These are phyloP conservation scores for Hippasteria phrygiana DNA, from an alignment of 53 echinoderm and acorn worm genomes.

Conservation along the genomic window DNA sequence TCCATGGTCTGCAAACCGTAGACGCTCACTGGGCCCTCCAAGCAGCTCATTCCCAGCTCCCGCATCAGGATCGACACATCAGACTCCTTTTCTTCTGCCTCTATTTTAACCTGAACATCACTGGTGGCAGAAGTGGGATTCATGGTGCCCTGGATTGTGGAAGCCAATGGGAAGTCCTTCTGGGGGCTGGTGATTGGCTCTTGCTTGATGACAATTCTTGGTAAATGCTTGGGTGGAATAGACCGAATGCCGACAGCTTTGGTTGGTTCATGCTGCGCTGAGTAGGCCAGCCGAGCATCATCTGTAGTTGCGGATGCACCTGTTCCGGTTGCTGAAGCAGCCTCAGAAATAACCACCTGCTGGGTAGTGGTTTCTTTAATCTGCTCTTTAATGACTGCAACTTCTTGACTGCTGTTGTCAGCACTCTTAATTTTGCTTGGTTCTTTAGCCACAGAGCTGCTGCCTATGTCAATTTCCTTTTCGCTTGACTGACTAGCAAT, in stretches of 20 bases:
- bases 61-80: conserved; percentile 49
- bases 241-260: not conserved
- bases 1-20: conserved; percentile 81
- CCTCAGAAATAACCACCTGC: not conserved
- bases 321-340: not conserved
- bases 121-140: conserved; percentile 34
- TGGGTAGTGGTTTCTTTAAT: not conserved
- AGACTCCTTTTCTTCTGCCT: not conserved
- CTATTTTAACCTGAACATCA: conserved; percentile 36
- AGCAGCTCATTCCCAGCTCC: conserved; percentile 59
- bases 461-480: not conserved
- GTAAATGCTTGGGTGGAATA: not conserved
- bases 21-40: conserved; percentile 69
- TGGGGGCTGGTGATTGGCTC: conserved; percentile 53
- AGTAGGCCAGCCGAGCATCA: not conserved
- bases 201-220: conserved; percentile 54
- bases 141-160: conserved; percentile 20
- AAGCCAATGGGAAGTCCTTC: not conserved
- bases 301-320: not conserved
- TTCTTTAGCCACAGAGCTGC: conserved; percentile 1
- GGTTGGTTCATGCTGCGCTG: not conserved
- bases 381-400: not conserved
- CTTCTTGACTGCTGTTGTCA: conserved; percentile 9
- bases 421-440: not conserved
- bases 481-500: not conserved